Percentiles rank a stretch among this genome's conserved stretches.
phyloP scores from a whole-genome alignment of 2,888 invertebrate species.

The Epistrophella euchroma region DNA sequence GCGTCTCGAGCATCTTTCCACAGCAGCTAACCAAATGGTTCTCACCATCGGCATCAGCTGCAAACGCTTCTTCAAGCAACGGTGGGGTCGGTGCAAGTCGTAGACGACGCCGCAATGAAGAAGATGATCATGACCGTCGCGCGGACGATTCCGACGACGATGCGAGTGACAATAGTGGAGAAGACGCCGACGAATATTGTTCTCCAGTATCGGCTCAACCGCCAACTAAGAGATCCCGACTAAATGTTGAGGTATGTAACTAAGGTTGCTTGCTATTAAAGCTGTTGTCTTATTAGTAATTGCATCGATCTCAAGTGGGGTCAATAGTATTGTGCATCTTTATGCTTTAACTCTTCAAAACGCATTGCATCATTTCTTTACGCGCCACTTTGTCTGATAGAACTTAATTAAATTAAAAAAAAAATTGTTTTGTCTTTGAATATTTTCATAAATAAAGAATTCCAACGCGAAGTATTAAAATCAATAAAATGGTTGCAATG shows the following conservation, averaged over 20 bases:
- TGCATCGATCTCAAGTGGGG: conserved; percentile 26
- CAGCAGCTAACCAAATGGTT: conserved; percentile 82
- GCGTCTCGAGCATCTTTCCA: conserved; percentile 82
- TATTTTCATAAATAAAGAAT: neutral
- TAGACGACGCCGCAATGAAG: conserved; percentile 80
- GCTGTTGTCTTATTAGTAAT: conserved; percentile 2
- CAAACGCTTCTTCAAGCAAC: conserved; percentile 70
- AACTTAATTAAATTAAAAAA: neutral
- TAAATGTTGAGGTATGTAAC: conserved; percentile 65
- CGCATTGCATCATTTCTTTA: conserved; percentile 18
- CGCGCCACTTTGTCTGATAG: conserved; percentile 40
- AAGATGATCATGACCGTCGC: conserved; percentile 77
- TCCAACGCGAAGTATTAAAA: neutral
- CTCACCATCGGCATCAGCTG: conserved; percentile 78
- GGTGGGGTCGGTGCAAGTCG: conserved; percentile 77
- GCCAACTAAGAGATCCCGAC: conserved; percentile 55
- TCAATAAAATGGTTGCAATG: conserved; percentile 4
- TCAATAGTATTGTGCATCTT: conserved; percentile 3
- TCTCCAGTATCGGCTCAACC: conserved; percentile 55
- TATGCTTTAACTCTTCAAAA: neutral
- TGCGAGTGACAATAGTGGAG: conserved; percentile 78
- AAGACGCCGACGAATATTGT: conserved; percentile 73
- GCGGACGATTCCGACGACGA: conserved; percentile 77
- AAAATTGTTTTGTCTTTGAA: neutral
- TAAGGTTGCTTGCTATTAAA: no score